Evolutionary conservation across 2,797 vertebrate genomes (phyloP).

Genomic region (Platyrinchus mystaceus): DNA sequence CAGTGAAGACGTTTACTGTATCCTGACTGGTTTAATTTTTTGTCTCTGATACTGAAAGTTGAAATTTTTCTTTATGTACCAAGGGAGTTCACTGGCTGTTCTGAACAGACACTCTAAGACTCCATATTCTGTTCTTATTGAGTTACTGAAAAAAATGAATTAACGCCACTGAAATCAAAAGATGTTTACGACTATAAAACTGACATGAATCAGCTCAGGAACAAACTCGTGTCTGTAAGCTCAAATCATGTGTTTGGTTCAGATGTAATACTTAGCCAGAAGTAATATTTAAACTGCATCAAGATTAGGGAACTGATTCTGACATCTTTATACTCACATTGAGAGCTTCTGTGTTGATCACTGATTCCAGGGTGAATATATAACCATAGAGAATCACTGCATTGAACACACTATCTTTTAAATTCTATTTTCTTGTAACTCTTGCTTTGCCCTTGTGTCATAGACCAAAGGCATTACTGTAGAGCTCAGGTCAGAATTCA

Average conservation of each 20-base stretch:
- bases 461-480: background rate
- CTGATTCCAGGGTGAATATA: slow-evolving; percentile 19
- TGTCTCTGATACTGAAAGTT: slow-evolving; percentile 1
- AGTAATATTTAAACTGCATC: slow-evolving; percentile 52
- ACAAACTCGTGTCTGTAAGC: slow-evolving; percentile 13
- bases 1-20: background rate
- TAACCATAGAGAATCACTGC: background rate
- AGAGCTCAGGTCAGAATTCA: background rate
- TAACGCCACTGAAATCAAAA: slow-evolving; percentile 15
- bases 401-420: background rate
- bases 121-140: background rate
- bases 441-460: background rate
- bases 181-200: slow-evolving; percentile 17
- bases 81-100: background rate
- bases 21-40: background rate
- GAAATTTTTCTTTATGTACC: background rate
- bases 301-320: slow-evolving; percentile 32
- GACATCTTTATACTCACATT: slow-evolving; percentile 20
- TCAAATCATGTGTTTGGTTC: slow-evolving; percentile 33
- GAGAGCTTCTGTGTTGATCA: slow-evolving; percentile 18
- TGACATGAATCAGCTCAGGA: slow-evolving; percentile 29
- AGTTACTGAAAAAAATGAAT: slow-evolving; percentile 42
- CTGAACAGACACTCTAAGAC: background rate
- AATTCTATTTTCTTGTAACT: background rate
- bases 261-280: slow-evolving; percentile 48